phyloP scores from a whole-genome alignment of 2,797 vertebrate genomes.

The Falco cherrug region DNA sequence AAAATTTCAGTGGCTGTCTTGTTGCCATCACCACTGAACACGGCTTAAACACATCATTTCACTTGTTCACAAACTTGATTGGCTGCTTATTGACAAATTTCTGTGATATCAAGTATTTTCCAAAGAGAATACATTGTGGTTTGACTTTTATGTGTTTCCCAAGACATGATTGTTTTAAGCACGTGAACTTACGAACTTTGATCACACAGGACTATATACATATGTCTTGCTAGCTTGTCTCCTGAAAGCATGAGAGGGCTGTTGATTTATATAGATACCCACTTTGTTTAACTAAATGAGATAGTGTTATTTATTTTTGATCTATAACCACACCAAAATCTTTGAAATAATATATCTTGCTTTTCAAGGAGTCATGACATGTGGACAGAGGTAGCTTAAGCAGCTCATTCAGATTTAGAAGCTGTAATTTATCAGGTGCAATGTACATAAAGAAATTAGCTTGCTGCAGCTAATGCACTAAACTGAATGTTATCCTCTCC shows the following conservation, averaged over 20 bases:
- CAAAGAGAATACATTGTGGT: background rate
- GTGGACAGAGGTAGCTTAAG: slow-evolving; percentile 46
- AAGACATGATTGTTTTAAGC: background rate
- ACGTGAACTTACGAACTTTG: background rate
- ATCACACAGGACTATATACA: background rate
- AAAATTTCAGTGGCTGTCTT: background rate
- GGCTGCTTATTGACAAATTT: background rate
- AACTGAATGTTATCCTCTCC: background rate
- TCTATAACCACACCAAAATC: slow-evolving; percentile 51
- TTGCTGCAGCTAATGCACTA: slow-evolving; percentile 35
- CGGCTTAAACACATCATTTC: background rate
- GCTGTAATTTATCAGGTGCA: slow-evolving; percentile 53
- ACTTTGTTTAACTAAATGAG: slow-evolving; percentile 64
- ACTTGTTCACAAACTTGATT: background rate
- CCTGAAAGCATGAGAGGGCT: background rate
- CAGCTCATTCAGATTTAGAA: slow-evolving; percentile 37
- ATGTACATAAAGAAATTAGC: slow-evolving; percentile 37
- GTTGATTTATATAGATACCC: slow-evolving; percentile 60
- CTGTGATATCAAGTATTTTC: background rate
- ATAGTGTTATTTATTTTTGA: slow-evolving; percentile 62
- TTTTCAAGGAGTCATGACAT: slow-evolving; percentile 44
- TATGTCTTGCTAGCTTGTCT: background rate
- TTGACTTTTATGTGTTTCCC: background rate
- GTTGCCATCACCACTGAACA: background rate
- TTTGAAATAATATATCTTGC: slow-evolving; percentile 59